Conservation (phyloP, 2,888 invertebrate genomes). For the Epirrhoe tristata region DNA sequence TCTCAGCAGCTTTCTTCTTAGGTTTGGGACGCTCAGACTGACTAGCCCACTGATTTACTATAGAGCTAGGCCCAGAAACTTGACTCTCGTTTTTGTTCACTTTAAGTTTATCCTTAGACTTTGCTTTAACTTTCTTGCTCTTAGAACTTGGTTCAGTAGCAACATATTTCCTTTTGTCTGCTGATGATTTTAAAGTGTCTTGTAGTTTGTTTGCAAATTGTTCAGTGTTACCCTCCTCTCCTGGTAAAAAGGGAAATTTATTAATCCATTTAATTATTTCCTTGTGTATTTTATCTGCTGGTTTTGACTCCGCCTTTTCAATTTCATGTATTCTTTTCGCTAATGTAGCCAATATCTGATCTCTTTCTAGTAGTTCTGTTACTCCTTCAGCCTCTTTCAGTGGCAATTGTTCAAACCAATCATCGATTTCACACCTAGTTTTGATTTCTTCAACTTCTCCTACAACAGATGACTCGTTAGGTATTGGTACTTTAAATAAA, state of each 20-base stretch:
- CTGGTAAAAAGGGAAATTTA: constrained; percentile 57
- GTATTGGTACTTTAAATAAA: constrained; percentile 62
- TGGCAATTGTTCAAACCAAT: constrained; percentile 65
- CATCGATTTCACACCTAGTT: constrained; percentile 64
- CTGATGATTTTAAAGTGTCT: constrained; percentile 54
- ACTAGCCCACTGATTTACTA: constrained; percentile 31
- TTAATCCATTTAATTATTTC: constrained; percentile 63
- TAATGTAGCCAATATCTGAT: constrained; percentile 60
- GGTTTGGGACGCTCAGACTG: constrained; percentile 36
- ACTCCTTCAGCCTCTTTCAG: constrained; percentile 47
- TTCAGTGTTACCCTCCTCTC: constrained; percentile 47
- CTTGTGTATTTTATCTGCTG: constrained; percentile 55
- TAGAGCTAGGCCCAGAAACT: constrained; percentile 47
- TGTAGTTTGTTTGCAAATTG: constrained; percentile 53
- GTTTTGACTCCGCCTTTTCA: constrained; percentile 52
- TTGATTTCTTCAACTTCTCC: constrained; percentile 67
- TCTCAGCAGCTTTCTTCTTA: constrained; percentile 56
- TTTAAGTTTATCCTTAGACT: constrained; percentile 33
- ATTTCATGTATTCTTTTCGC: constrained; percentile 62
- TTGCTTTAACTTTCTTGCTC: constrained; percentile 30
- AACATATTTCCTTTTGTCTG: constrained; percentile 55
- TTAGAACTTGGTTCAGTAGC: constrained; percentile 28
- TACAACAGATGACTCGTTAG: constrained; percentile 54
- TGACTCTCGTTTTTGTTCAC: constrained; percentile 45
- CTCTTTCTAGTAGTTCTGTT: constrained; percentile 56